Conservation (phyloP, 2,113 vertebrate genomes). For the human region DNA sequence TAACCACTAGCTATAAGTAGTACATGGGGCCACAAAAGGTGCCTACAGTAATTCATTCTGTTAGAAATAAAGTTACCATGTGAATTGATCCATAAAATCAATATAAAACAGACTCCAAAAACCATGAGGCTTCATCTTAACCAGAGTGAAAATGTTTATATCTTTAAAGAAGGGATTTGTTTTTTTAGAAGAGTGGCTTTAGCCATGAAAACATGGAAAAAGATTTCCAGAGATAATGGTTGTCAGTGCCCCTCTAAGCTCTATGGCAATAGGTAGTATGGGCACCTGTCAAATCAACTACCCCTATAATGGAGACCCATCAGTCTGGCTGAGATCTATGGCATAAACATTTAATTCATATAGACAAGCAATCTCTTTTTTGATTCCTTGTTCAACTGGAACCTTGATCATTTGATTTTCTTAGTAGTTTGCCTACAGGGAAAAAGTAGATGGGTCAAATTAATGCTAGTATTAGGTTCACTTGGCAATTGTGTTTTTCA, state of each 20-base stretch:
- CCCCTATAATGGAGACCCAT: background rate
- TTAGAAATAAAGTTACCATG: background rate
- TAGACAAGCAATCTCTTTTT: background rate
- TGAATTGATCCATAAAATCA: background rate
- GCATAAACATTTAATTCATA: background rate
- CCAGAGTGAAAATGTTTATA: background rate
- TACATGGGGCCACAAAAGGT: background rate
- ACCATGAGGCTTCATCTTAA: background rate
- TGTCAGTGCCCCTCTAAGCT: background rate
- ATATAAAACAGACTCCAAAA: background rate
- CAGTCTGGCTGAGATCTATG: background rate
- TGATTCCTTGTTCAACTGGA: background rate
- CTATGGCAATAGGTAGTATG: background rate
- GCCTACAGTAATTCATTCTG: background rate
- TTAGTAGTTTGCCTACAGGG: background rate
- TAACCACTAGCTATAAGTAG: background rate
- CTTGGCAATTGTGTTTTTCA: background rate
- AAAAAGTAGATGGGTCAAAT: background rate
- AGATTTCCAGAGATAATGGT: background rate
- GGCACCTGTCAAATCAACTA: background rate
- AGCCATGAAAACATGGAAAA: background rate
- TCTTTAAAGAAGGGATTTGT: background rate
- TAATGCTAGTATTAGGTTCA: background rate
- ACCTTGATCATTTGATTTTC: background rate
- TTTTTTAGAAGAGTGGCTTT: background rate